Base-by-base conservation (phyloP, 2,888 invertebrate species). In the Campoplex capitator region DNA sequence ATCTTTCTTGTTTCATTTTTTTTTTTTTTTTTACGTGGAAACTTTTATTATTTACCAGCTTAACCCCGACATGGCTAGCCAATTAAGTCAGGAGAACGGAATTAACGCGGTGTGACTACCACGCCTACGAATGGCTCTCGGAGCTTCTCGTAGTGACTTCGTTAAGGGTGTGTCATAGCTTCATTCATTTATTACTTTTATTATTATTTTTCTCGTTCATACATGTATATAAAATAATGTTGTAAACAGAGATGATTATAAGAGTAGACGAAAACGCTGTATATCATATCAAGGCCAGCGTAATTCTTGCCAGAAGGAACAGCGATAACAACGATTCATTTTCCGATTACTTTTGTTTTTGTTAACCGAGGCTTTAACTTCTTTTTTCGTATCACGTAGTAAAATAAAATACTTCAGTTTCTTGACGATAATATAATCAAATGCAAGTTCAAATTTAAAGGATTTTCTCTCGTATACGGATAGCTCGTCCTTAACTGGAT, bases 31-130 rank as follows among this genome's bases (percentile, higher is more conserved):
- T 38, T 35, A 38, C 62, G 16, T 16, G n/a, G 32, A 71, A 79
- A 86, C 80, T 77, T 83, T 83, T 73, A 83, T 86, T 83, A 86
- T 86, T 83, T 86, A 80, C 79, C 75, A 71, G 83, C 73, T 82
- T 56, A 67, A 42, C 67, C 80, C 67, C 79, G 80, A 80, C 83
- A 13, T 83, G 65, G 58, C 79, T 18, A 67, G 76, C 83, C 80
- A 86, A 86, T 86, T 86, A 83, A 76, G 65, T 79, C 76, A 71
- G 45, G 54, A 76, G 76, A 83, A 86, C 54, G 76, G 54, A 80
- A 83, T 86, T 86, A 80, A 86, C 70, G 78, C 65, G 78, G 67
- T 78, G 67, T 58, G 65, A 51, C 54, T 54, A 65, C 67, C 65
- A 65, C 86, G 58, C 75, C 79, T 71, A 65, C 75, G 58, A 58